Percentiles rank a stretch among this genome's conserved stretches.
Evolutionary conservation across 2,113 vertebrate genomes (phyloP).

Genomic region (Melanerpes aurifrons): DNA sequence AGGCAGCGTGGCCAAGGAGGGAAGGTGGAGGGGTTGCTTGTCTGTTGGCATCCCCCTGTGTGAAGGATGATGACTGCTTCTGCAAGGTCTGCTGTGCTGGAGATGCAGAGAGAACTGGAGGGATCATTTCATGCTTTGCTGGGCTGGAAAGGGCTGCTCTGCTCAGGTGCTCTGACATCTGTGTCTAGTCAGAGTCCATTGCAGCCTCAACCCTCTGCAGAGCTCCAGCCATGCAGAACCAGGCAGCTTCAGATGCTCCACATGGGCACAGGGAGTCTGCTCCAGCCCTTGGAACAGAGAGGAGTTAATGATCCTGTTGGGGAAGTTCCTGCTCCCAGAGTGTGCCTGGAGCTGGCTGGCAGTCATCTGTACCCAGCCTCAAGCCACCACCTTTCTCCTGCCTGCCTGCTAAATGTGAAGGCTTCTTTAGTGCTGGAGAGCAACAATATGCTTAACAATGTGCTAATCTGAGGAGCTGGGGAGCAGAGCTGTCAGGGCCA

Average conservation of each 20-base stretch:
- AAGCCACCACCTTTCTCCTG: background rate
- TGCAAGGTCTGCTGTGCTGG: background rate
- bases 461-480: background rate
- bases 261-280: background rate
- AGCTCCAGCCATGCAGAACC: background rate
- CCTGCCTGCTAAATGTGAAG: background rate
- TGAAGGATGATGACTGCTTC: background rate
- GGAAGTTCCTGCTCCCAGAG: background rate
- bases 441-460: background rate
- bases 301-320: background rate
- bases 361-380: background rate
- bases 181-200: conserved; percentile 17
- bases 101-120: background rate
- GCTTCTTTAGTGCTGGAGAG: background rate
- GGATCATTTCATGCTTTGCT: conserved; percentile 18
- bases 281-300: background rate
- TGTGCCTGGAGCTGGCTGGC: background rate
- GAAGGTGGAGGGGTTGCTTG: background rate
- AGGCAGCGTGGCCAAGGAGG: background rate
- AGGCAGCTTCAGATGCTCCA: background rate
- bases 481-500: background rate
- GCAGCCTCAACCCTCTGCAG: background rate
- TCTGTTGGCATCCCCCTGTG: background rate
- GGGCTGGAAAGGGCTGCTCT: background rate
- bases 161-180: conserved; percentile 27